A percentile compares a stretch with the other conserved stretches of the same genome.
Conservation (phyloP, 1,140 invertebrate species). For the Plectus sambesii region DNA sequence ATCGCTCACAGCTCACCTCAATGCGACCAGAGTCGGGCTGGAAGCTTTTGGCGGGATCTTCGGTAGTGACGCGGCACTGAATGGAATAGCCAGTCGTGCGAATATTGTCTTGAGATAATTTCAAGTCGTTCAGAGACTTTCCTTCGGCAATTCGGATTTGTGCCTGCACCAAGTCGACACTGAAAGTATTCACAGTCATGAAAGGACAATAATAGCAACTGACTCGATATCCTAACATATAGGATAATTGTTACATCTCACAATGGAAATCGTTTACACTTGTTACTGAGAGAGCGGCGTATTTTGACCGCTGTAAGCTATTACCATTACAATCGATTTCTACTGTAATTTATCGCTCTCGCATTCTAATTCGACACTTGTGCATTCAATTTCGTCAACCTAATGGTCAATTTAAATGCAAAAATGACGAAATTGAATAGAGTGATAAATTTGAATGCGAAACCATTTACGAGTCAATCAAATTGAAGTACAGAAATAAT, state of each 20-base stretch:
- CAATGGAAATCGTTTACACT: no score
- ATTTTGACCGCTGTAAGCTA: no score
- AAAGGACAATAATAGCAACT: no score
- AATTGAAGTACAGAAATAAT: neutral
- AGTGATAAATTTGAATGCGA: neutral
- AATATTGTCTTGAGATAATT: slow-evolving; percentile 80
- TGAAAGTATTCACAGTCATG: no score
- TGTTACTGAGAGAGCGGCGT: no score
- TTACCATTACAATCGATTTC: no score
- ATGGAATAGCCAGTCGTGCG: slow-evolving; percentile 69
- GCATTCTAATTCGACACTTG: neutral
- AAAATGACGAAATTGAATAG: no score
- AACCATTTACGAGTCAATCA: neutral
- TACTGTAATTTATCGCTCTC: slow-evolving; percentile 5
- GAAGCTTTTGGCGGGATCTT: slow-evolving; percentile 92
- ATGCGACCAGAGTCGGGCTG: slow-evolving; percentile 94
- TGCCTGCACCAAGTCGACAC: slow-evolving; percentile 90
- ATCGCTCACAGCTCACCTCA: slow-evolving; percentile 62
- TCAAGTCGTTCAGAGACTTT: slow-evolving; percentile 78
- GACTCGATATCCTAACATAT: no score
- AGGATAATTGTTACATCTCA: no score
- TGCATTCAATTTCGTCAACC: neutral
- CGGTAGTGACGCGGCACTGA: slow-evolving; percentile 95
- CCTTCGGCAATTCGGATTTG: slow-evolving; percentile 93
- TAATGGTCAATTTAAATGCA: slow-evolving; percentile 1